Conservation (phyloP, 2,888 invertebrate genomes). For the Noctua comes region DNA sequence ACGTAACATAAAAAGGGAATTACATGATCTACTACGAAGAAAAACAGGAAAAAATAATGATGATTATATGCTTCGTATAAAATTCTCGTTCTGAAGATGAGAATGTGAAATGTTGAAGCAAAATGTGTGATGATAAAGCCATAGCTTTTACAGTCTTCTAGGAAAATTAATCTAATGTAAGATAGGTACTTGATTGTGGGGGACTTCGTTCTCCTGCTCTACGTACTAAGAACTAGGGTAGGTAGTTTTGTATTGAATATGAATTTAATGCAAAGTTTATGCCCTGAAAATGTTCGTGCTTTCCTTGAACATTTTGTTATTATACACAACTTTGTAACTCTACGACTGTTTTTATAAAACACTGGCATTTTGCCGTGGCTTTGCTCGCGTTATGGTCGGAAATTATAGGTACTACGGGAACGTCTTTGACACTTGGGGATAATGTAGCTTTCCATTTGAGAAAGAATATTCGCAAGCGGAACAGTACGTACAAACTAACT, state of each 20-base stretch:
- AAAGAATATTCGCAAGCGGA: background rate
- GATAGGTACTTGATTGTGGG: background rate
- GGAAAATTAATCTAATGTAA: background rate
- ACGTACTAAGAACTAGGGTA: background rate
- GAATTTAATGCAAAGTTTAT: background rate
- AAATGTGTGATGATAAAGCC: background rate
- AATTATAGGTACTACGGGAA: background rate
- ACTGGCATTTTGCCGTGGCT: background rate
- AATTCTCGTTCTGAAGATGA: constrained; percentile 14
- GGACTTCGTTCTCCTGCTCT: background rate
- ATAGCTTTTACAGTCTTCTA: background rate
- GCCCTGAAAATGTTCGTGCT: background rate
- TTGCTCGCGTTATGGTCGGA: background rate
- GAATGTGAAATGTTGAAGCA: constrained; percentile 22
- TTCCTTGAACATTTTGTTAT: background rate
- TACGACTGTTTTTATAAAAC: background rate
- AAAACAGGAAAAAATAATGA: constrained; percentile 24
- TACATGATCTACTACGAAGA: background rate
- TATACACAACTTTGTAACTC: background rate
- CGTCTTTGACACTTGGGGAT: background rate
- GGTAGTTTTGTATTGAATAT: background rate
- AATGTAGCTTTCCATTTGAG: background rate
- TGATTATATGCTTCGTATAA: constrained; percentile 14
- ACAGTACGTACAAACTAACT: background rate
- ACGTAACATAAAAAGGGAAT: background rate